These are phyloP conservation scores for Helobdella robusta DNA, from an alignment of 2,888 invertebrate species.

Conservation along the genomic window DNA sequence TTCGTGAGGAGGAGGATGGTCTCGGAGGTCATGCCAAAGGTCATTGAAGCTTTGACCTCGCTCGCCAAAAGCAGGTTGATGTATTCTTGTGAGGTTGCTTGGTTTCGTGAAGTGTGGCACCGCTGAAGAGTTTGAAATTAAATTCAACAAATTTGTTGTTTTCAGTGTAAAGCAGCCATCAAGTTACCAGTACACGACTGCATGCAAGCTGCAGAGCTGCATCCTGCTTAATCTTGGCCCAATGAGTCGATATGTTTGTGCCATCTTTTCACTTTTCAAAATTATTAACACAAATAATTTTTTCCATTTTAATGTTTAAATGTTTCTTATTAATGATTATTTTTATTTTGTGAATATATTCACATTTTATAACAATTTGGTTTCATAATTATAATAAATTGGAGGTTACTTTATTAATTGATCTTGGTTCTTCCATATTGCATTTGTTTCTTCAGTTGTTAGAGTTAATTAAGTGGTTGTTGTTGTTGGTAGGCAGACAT, in stretches of 20 bases:
- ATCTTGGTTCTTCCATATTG: too few species aligned
- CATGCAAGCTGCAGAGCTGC: slow-evolving; percentile 40
- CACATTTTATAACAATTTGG: too few species aligned
- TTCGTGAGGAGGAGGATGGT: slow-evolving; percentile 40
- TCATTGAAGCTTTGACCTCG: slow-evolving; percentile 38
- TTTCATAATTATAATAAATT: too few species aligned
- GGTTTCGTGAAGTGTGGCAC: too few species aligned
- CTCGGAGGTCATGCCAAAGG: slow-evolving; percentile 41
- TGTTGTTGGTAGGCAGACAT: slow-evolving; percentile 23
- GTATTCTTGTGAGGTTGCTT: too few species aligned
- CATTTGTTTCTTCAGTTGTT: too few species aligned
- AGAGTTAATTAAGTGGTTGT: too few species aligned
- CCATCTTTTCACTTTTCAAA: not conserved
- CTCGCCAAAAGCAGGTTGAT: slow-evolving; percentile 41
- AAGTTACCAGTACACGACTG: slow-evolving; percentile 40
- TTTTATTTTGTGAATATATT: not conserved
- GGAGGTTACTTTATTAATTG: too few species aligned
- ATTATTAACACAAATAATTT: not conserved
- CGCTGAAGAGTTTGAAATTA: slow-evolving; percentile 8
- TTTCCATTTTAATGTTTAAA: not conserved
- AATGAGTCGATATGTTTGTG: slow-evolving; percentile 37
- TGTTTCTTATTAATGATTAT: not conserved
- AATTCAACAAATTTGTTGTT: slow-evolving; percentile 9
- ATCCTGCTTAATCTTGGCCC: slow-evolving; percentile 37
- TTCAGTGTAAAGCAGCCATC: slow-evolving; percentile 36